These are phyloP conservation scores for Recurvirostra avosetta DNA, from an alignment of 2,113 vertebrate genomes.

Conservation along the genomic window DNA sequence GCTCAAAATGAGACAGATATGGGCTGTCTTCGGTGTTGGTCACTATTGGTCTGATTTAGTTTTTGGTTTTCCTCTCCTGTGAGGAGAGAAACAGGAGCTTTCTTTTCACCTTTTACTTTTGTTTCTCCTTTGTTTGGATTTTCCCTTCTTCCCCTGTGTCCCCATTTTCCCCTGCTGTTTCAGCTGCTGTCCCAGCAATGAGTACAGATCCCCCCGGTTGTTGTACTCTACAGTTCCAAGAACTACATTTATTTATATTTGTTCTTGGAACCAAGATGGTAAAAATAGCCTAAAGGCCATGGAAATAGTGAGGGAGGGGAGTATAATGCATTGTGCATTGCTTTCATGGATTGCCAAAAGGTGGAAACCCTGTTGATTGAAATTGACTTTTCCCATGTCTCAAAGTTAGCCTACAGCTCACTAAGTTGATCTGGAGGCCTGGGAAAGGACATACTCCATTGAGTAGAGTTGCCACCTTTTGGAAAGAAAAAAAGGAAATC, in stretches of 20 bases:
- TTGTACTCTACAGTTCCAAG: background rate
- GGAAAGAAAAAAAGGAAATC: background rate
- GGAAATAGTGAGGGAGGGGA: constrained; percentile 16
- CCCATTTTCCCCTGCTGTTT: background rate
- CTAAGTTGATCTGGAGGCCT: background rate
- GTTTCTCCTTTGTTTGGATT: accelerated
- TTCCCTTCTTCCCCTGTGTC: background rate
- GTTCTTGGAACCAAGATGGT: background rate
- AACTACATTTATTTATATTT: constrained; percentile 38
- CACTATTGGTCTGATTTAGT: background rate
- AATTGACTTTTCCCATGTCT: constrained; percentile 53
- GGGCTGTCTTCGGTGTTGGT: background rate
- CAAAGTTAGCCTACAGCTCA: background rate
- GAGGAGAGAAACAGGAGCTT: background rate
- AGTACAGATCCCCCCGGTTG: background rate
- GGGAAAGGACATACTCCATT: constrained; percentile 31
- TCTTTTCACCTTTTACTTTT: background rate
- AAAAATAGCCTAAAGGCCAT: constrained; percentile 28
- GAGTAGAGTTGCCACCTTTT: background rate
- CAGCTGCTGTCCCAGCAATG: background rate
- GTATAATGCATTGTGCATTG: background rate
- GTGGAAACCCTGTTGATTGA: constrained; percentile 12
- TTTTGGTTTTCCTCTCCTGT: background rate
- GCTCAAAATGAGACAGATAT: background rate
- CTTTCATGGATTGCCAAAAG: constrained; percentile 49